Evolutionary conservation across 2,888 invertebrate genomes (phyloP), one percentile per base, ranked within the genome.

Genomic region (Cenopis cana): DNA sequence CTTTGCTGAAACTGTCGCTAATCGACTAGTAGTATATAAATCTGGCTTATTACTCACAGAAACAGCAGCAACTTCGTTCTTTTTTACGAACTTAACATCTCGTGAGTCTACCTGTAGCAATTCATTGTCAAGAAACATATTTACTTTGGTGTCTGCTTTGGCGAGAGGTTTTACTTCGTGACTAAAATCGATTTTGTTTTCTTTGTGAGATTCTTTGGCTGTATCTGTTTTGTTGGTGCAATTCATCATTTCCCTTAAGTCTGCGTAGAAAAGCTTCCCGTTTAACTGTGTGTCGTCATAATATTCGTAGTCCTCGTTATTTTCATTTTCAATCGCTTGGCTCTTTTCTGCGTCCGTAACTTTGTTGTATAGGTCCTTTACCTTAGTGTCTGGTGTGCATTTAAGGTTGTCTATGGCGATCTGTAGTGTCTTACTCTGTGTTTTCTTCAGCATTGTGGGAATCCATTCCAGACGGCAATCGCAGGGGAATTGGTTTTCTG

Each of bases 1-100:
- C 38, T 90, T 92, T 12, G 89, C 90, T 33, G 92, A 92, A 9
- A 92, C 93, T 3, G 93, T 91, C n/a, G 85, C 87, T 49, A 93
- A 75, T 29, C 87, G 85, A n/a, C 80, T 85, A 4, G 93, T 92
- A 3, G 93, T 92, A 69, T 85, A 87, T 11, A 76, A 74, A 72
- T 79, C 75, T 14, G 76, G 67, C 61, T 80, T 82, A 18, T 72
- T 75, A 17, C 78, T 79, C 33, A 72, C 75, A 10, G 68, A 78
- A 29, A 74, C 76, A 36, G 77, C 77, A 66, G 75, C 79, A 1
- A 66, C 62, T 61, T 72, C 65, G n/a, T 8, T 72, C 59, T 72
- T 55, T 20, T 57, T 73, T 8, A 74, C 73, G 5, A 8, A 14
- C 71, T 72, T 18, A 66, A 54, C 33, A 54, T 74, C 75, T 9